Percentiles rank a stretch among this genome's conserved stretches.
These are phyloP conservation scores for Lepidotrigona ventralis DNA, from an alignment of 1,140 invertebrate species.

Conservation along the genomic window DNA sequence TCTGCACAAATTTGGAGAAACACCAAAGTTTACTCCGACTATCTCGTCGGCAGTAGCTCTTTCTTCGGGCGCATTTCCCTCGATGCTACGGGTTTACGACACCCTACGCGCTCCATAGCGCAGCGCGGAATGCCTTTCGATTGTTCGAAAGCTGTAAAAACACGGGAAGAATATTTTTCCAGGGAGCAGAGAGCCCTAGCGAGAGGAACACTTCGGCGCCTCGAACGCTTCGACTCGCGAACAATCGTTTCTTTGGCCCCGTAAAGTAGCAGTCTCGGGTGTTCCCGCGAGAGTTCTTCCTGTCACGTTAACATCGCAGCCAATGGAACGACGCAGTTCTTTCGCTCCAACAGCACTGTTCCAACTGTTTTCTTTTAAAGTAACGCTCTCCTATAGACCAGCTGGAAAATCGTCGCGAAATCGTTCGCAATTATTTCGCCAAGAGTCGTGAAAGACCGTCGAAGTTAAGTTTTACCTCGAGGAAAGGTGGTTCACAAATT, in stretches of 20 bases:
- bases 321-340: not conserved
- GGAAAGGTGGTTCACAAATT: not conserved
- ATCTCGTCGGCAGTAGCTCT: not conserved
- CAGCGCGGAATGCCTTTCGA: constrained; percentile 4
- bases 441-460: not conserved
- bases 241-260: constrained; percentile 6
- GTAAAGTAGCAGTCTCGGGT: constrained; percentile 16
- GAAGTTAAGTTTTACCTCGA: not conserved
- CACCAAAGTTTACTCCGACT: no score
- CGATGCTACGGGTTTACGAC: not conserved
- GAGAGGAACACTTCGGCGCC: not conserved
- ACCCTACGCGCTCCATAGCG: not conserved
- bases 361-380: not conserved
- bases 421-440: not conserved
- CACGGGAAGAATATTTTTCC: constrained; percentile 10
- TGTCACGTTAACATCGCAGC: constrained; percentile 9
- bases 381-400: not conserved
- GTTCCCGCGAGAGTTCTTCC: constrained; percentile 17
- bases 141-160: constrained; percentile 20
- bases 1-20: not conserved
- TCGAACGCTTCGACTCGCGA: not conserved
- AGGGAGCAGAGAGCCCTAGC: not conserved
- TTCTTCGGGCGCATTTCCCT: no score
- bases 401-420: no score
- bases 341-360: not conserved